These are phyloP conservation scores for Lytechinus variegatus DNA, from an alignment of 35 echinoderm and acorn worm species.

Conservation along the genomic window DNA sequence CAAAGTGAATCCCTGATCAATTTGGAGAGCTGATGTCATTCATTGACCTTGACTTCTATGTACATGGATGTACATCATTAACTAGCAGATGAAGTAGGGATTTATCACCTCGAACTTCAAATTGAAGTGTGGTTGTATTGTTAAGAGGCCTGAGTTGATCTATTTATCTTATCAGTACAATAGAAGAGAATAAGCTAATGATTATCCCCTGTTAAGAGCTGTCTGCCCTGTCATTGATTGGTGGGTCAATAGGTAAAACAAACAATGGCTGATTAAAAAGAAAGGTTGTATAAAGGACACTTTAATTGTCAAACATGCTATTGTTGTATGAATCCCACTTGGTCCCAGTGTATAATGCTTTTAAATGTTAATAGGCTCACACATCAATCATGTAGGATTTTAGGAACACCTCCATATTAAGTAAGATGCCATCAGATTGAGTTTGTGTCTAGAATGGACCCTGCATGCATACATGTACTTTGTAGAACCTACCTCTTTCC, in stretches of 20 bases:
- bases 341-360: too few species aligned
- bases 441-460: too few species aligned
- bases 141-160: not conserved
- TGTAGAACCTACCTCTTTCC: too few species aligned
- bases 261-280: not conserved
- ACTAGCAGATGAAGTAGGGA: too few species aligned
- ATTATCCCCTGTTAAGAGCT: not conserved
- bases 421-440: too few species aligned
- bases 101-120: not conserved
- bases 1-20: not conserved
- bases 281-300: not conserved
- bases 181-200: not conserved
- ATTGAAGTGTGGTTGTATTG: not conserved
- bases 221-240: not conserved
- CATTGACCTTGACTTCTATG: not conserved
- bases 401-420: too few species aligned
- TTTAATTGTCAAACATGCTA: not conserved
- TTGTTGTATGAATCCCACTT: too few species aligned
- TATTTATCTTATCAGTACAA: not conserved
- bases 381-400: too few species aligned
- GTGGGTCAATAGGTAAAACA: not conserved
- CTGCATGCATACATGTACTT: too few species aligned
- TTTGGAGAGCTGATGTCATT: not conserved
- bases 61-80: not conserved
- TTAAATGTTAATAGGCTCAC: too few species aligned